Percentiles rank a stretch among this genome's conserved stretches.
phyloP scores from a whole-genome alignment of 2,888 invertebrate species.

The Norana najaformis region DNA sequence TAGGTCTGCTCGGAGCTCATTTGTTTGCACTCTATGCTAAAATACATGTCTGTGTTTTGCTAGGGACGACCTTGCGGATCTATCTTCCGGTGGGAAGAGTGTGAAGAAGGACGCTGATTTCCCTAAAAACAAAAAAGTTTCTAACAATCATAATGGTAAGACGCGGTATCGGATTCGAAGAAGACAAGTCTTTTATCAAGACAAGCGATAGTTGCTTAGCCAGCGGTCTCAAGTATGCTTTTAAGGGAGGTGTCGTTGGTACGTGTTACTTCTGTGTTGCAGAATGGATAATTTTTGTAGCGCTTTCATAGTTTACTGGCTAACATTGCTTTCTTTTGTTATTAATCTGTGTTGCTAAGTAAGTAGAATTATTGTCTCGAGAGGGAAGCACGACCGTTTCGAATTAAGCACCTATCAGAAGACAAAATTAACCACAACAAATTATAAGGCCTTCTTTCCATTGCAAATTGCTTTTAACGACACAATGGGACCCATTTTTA shows the following conservation, averaged over 20 bases:
- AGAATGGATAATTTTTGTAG: neutral
- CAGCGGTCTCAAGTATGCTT: neutral
- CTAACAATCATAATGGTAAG: neutral
- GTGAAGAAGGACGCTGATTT: constrained; percentile 18
- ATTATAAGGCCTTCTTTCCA: neutral
- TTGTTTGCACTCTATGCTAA: no score
- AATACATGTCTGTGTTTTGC: neutral
- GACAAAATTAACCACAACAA: no score
- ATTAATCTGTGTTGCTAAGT: neutral
- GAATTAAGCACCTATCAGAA: no score
- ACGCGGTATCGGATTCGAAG: neutral
- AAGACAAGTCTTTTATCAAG: neutral
- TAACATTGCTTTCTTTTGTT: neutral
- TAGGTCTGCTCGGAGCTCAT: no score
- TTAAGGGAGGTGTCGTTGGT: constrained; percentile 10
- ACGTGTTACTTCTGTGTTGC: neutral
- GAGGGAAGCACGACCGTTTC: no score
- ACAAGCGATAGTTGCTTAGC: neutral
- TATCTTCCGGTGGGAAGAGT: constrained; percentile 9
- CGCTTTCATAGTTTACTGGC: neutral
- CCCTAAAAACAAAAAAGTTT: neutral
- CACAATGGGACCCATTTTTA: neutral
- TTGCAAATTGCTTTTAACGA: neutral
- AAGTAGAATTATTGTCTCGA: neutral
- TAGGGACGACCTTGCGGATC: neutral